These are phyloP conservation scores for Gryllus longicercus DNA, from an alignment of 2,888 invertebrate species.

Conservation along the genomic window DNA sequence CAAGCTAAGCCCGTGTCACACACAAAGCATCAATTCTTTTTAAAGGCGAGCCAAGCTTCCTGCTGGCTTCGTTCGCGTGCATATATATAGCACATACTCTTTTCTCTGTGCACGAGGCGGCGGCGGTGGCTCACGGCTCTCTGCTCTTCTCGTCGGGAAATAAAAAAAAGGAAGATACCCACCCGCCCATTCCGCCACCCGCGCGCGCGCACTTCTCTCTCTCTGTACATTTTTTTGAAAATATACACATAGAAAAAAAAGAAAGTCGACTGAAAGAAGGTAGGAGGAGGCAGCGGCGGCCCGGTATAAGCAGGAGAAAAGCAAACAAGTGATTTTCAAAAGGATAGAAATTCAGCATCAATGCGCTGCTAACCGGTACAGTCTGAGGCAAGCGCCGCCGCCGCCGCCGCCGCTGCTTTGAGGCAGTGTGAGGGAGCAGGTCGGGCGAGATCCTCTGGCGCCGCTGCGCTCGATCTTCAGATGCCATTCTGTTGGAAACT, in stretches of 20 bases:
- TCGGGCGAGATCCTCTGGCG: too few relatives aligned
- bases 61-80: background rate
- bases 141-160: background rate
- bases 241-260: slow-evolving; percentile 1
- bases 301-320: background rate
- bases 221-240: slow-evolving; percentile 11
- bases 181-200: background rate
- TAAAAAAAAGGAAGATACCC: background rate
- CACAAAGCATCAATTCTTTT: slow-evolving; percentile 32
- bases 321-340: slow-evolving; percentile 7
- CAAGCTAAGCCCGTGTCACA: slow-evolving; percentile 17
- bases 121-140: background rate
- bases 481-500: too few relatives aligned
- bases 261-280: background rate
- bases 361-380: slow-evolving; percentile 8
- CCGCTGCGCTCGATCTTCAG: too few relatives aligned
- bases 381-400: background rate
- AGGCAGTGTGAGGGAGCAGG: too few relatives aligned
- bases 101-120: slow-evolving; percentile 3
- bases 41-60: slow-evolving; percentile 4
- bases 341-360: slow-evolving; percentile 17
- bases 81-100: slow-evolving; percentile 10
- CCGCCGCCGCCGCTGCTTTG: too few relatives aligned
- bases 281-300: background rate
- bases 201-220: background rate